Evolutionary conservation across 2,113 vertebrate genomes (phyloP).

Genomic region (Thunnus thynnus): DNA sequence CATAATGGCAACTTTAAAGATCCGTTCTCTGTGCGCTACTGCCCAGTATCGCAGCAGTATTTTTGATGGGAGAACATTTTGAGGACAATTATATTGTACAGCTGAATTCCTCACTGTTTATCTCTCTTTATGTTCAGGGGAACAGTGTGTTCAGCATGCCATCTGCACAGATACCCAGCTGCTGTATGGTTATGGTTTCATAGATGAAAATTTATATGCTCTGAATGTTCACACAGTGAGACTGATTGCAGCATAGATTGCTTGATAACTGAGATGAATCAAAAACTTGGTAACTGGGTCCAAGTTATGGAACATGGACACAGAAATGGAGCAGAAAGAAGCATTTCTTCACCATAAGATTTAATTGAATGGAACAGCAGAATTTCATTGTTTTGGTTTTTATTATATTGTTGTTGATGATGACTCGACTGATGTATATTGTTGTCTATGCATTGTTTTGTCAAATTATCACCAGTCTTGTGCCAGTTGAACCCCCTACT

Average conservation of each 20-base stretch:
- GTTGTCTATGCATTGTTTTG: slow-evolving; percentile 16
- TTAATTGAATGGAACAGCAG: slow-evolving; percentile 2
- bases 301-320: slow-evolving; percentile 21
- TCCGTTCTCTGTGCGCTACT: not conserved
- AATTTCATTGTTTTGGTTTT: slow-evolving; percentile 16
- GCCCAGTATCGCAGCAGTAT: not conserved
- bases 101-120: slow-evolving; percentile 11
- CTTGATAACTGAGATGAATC: slow-evolving; percentile 12
- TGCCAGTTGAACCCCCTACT: slow-evolving; percentile 2
- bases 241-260: slow-evolving; percentile 21
- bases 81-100: not conserved
- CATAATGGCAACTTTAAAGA: slow-evolving; percentile 32
- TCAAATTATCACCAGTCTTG: slow-evolving; percentile 5
- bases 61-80: not conserved
- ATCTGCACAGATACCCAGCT: slow-evolving; percentile 25
- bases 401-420: not conserved
- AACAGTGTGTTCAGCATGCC: slow-evolving; percentile 43
- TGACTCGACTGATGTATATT: slow-evolving; percentile 8
- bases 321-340: not conserved
- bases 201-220: slow-evolving; percentile 14
- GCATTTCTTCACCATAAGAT: not conserved
- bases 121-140: slow-evolving; percentile 11
- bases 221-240: not conserved
- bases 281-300: slow-evolving; percentile 33
- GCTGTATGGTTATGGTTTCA: not conserved